Evolutionary conservation across 2,797 vertebrate species (phyloP).

Genomic region (Oophaga sylvatica): DNA sequence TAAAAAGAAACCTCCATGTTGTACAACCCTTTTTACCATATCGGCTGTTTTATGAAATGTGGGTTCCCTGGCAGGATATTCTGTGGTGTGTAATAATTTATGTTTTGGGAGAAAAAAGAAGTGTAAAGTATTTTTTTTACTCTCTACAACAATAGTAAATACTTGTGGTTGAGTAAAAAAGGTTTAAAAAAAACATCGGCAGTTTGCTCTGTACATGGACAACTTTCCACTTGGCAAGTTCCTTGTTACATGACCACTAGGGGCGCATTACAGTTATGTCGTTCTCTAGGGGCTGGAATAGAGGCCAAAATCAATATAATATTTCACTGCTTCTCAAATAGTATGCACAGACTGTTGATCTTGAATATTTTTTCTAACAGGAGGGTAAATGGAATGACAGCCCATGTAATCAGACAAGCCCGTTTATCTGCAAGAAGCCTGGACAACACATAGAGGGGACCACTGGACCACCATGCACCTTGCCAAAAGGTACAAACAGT

Average conservation of each 20-base stretch:
- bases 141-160: too few species aligned
- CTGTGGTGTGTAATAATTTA: too few species aligned
- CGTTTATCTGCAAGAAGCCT: constrained; percentile 92
- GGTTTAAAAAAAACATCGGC: not conserved
- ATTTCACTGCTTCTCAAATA: not conserved
- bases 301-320: constrained; percentile 4
- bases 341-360: constrained; percentile 1
- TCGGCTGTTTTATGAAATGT: not conserved
- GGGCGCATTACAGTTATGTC: not conserved
- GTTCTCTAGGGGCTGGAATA: not conserved
- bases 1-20: not conserved
- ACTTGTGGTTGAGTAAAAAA: too few species aligned
- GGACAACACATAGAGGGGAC: constrained; percentile 83
- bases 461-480: constrained; percentile 80
- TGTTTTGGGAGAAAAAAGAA: too few species aligned
- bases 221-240: not conserved
- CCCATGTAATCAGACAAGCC: constrained; percentile 91
- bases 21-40: not conserved
- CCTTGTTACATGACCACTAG: not conserved
- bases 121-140: too few species aligned
- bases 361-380: constrained; percentile 67
- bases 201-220: not conserved
- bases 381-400: constrained; percentile 96
- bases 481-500: constrained; percentile 83
- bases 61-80: too few species aligned